Conservation (phyloP, 2,113 vertebrate species). For the Macroglossus sobrinus region DNA sequence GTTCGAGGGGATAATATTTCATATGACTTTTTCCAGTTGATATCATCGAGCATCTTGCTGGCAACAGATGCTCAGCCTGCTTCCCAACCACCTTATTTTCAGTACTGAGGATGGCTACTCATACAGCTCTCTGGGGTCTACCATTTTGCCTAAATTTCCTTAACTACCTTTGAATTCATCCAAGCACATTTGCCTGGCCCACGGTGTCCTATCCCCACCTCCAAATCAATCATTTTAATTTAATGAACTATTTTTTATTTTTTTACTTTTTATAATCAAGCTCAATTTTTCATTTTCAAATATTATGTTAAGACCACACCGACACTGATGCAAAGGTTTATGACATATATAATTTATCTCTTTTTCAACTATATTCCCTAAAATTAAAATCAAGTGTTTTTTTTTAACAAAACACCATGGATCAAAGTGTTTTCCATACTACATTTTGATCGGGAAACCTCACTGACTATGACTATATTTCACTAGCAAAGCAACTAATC, state of each 20-base stretch:
- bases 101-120: fast-evolving
- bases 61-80: neutral
- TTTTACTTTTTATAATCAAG: neutral
- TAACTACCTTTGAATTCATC: neutral
- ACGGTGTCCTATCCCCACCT: fast-evolving
- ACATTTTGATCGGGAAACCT: neutral
- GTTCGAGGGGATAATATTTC: neutral
- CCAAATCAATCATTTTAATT: neutral
- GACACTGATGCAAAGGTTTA: neutral
- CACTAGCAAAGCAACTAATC: neutral
- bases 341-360: neutral
- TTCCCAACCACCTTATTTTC: too few relatives aligned
- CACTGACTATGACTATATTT: neutral
- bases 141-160: neutral
- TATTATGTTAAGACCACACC: neutral
- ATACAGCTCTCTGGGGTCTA: fast-evolving
- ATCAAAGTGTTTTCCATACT: neutral
- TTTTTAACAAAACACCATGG: neutral
- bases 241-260: neutral
- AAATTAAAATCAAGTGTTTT: neutral
- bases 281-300: neutral
- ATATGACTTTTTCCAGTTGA: neutral
- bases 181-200: fast-evolving
- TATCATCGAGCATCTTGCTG: neutral
- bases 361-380: neutral